These are phyloP conservation scores for Crocodylus rhombifer DNA, from an alignment of 2,797 vertebrate species.

Conservation along the genomic window DNA sequence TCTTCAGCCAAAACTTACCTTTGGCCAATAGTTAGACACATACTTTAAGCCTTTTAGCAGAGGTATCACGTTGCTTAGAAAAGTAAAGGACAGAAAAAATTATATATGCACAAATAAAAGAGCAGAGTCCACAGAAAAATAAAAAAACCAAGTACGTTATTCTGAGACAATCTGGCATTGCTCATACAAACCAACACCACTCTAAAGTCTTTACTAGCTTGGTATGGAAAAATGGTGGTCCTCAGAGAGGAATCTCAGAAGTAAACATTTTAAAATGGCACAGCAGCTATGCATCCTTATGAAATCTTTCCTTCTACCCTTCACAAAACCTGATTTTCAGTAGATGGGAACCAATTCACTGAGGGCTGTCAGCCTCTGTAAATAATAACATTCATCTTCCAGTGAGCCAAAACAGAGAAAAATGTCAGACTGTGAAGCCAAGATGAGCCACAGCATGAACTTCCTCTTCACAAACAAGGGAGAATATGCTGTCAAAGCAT, in stretches of 20 bases:
- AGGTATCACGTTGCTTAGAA: neutral
- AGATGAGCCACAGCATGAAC: neutral
- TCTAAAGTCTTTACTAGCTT: neutral
- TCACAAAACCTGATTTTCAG: neutral
- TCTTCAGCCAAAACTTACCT: neutral
- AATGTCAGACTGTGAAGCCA: neutral
- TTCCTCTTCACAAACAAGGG: neutral
- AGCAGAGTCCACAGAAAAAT: neutral
- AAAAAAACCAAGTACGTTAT: neutral
- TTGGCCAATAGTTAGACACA: accelerated
- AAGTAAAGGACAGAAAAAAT: neutral
- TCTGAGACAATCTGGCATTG: neutral
- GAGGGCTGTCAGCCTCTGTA: neutral
- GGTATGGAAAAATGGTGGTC: neutral
- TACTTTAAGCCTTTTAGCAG: neutral
- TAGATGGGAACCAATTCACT: neutral
- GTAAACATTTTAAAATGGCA: neutral
- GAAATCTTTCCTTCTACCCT: neutral
- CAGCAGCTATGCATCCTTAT: neutral
- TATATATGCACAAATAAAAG: neutral
- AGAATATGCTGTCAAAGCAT: neutral
- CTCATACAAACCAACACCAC: neutral
- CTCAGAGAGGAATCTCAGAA: neutral
- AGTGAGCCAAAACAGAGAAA: neutral
- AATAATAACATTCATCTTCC: neutral